Base-by-base conservation (phyloP, 2,888 invertebrate species). In the Auanema freiburgensis region DNA sequence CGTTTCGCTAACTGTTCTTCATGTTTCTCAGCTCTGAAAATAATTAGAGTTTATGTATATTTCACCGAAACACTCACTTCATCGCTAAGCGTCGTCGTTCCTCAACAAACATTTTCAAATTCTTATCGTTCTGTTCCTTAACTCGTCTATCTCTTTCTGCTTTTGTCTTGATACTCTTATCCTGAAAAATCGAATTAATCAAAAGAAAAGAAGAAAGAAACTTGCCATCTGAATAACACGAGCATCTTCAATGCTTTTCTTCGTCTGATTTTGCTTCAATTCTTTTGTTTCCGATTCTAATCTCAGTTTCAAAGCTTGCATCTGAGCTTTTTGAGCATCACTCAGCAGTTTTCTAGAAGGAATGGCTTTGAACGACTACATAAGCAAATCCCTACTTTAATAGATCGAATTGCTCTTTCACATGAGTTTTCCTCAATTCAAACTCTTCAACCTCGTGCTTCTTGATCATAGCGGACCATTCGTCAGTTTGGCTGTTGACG, bases 171-270 rank as follows among this genome's bases (percentile, higher is more conserved):
- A 98, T 88, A 0, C 92, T 92, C 86, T 97, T 97, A 85, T 99
- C 98, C 85, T 91, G 61, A n/a, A 76, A 67, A 18, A 92, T 84
- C 91, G 43, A 25, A 56, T 24, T 33, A 18, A 21, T 41, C 16
- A 14, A 24, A 46, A 8, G n/a, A 66, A 40, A 50, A 51, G 12
- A 5, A 40, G 40, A 16, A 43, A 25, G n/a, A 24, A 8, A 42
- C 64, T 41, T 46, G 76, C 80, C 66, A 75, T 90, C 49, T 80
- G 74, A 52, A 98, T 94, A 84, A 92, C 93, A 86, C 92, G 92
- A 84, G 92, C 92, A 21, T 96, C 95, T 85, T 98, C 98, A 78
- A 98, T 93, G 56, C 95, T 95, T 79, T 92, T 90, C 87, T 94
- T 95, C 4, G 96, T 94, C 86, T 98, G 98, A 60, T 90, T 89